Base-by-base conservation (phyloP, 2,113 vertebrate genomes). In the Murina feae region DNA sequence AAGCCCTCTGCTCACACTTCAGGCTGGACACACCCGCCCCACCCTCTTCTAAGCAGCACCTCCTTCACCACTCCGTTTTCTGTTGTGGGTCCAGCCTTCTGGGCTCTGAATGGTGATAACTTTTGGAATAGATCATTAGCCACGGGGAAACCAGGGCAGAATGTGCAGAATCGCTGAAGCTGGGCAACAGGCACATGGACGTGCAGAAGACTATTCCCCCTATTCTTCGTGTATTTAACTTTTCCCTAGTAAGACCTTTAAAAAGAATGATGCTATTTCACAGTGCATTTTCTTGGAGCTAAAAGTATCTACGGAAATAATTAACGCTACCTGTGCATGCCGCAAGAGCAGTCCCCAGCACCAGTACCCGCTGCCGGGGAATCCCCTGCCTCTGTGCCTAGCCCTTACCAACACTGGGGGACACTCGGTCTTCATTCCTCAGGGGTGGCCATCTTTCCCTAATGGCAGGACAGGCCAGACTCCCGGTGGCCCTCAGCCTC, bases 61-160 rank as follows among this genome's bases (percentile, higher is more conserved):
- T 82, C 58, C 76, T 85, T 44, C 3, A 1, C 0, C 4, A 37
- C 5, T 16, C 23, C 30, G n/a, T 55, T 93, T 92, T 81, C 32
- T 51, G 12, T 35, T 69, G 21, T 25, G 37, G 32, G 4, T 18
- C 28, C n/a, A 69, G 28, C 66, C 55, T 94, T 30, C 51, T 65
- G n/a, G 49, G 74, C 69, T 95, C 72, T 9, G 0, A 86, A 74
- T 0, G 65, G 49, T n/a, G 65, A 12, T 63, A 60, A 51, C 30
- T 28, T 6, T 49, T 35, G 25, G 0, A 8, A 65, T 37, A 53
- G 44, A 35, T 44, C 78, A 35, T 42, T 37, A 82, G 39, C 35
- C 28, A 0, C 4, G n/a, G 3, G 0, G 4, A 65, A 74, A 51
- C 18, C 14, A 11, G 0, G 1, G 42, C 79, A 16, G 10, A 51